Evolutionary conservation across 2,113 vertebrate species (phyloP), one percentile per base, ranked within the genome.

Genomic region (Dendropsophus ebraccatus): DNA sequence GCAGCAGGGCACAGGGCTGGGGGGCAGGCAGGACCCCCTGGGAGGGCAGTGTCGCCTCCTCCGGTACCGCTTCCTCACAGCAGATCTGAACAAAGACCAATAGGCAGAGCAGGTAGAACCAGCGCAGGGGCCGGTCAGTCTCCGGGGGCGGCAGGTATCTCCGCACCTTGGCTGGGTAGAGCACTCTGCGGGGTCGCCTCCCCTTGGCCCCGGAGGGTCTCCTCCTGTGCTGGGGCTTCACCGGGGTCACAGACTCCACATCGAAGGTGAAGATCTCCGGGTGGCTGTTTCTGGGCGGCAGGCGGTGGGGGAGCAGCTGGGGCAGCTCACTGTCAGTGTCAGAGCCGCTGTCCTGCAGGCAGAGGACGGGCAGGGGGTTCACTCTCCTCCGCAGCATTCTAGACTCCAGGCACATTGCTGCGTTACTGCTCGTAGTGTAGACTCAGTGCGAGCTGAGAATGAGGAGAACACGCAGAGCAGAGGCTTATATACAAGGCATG

Each of bases 231-330:
- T 8, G 21, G 0, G 67, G 77, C 25, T n/a, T 69, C 17, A 12
- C 14, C 0, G 84, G 50, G 7, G 65, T 14, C 49, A 37, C n/a
- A 25, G 56, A 35, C n/a, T 77, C 58, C 62, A 86, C 77, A 35
- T 86, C 85, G 12, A 86, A 86, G 50, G 85, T 81, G 67, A 86
- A 86, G 65, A 86, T 49, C 49, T 86, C 76, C 6, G 85, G 85
- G 3, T 1, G 35, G 49, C 54, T 41, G 28, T 50, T 84, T 2
- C 83, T 5, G 83, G 70, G 0, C 2, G 30, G 54, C 77, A 47
- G 35, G 13, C 2, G 32, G n/a, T n/a, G n/a, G 30, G 17, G 16
- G 11, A 16, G 47, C n/a, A 73, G 23, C n/a, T 23, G 14, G 14
- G 54, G 11, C 11, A 37, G 72, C 52, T 60, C 54, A 7, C 25